Percentiles rank a stretch among this genome's conserved stretches.
phyloP scores from a whole-genome alignment of 2,888 invertebrate species.

The Hyalella azteca region DNA sequence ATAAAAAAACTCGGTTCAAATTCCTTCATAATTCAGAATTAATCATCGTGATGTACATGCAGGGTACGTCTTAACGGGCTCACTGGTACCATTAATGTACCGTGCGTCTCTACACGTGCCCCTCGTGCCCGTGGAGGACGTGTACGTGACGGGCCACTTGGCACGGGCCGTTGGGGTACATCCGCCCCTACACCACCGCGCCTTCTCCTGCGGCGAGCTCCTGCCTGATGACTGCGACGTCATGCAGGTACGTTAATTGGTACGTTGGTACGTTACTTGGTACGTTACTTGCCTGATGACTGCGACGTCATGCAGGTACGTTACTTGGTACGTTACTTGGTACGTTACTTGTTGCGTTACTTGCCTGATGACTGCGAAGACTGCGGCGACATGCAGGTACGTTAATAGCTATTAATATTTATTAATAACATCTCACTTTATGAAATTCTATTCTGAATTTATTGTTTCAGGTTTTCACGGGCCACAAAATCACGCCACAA shows the following conservation, averaged over 20 bases:
- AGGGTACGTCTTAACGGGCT: constrained; percentile 62
- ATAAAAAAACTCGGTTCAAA: no score
- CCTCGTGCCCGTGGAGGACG: constrained; percentile 62
- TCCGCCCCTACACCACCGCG: constrained; percentile 58
- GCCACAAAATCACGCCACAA: constrained; percentile 59
- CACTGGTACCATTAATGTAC: constrained; percentile 60
- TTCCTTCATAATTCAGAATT: no score
- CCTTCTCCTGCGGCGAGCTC: constrained; percentile 60
- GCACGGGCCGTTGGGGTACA: constrained; percentile 57
- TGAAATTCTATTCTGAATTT: not conserved
- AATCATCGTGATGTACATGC: no score
- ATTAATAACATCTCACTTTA: not conserved
- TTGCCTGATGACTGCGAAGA: no score
- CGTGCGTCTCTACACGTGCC: constrained; percentile 59
- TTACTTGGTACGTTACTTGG: not conserved
- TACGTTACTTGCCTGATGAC: not conserved
- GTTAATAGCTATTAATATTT: no score
- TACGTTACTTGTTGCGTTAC: no score
- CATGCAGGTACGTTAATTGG: constrained; percentile 42
- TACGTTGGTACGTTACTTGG: not conserved
- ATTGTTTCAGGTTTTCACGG: constrained; percentile 58
- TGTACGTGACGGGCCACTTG: constrained; percentile 62
- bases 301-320: not conserved
- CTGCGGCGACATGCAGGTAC: no score
- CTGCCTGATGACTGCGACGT: constrained; percentile 59